Evolutionary conservation across 1,140 invertebrate species (phyloP).

Genomic region (Rhopalosiphum padi): DNA sequence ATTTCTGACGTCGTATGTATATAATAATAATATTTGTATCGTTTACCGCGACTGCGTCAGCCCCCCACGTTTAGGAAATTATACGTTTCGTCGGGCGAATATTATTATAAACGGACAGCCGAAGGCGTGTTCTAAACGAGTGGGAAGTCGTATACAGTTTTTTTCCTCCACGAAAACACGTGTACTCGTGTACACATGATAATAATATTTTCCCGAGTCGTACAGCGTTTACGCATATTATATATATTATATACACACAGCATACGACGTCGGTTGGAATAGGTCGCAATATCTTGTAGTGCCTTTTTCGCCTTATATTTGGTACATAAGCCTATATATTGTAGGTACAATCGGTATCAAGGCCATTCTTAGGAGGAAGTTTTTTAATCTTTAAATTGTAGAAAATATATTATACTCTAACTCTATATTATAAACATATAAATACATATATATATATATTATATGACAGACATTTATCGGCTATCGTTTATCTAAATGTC

Average conservation of each 20-base stretch:
- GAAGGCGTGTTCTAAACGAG: slow-evolving; percentile 24
- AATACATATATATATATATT: too few relatives aligned
- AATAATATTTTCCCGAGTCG: neutral
- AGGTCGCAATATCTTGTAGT: neutral
- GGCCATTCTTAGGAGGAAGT: neutral
- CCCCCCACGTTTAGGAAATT: slow-evolving; percentile 40
- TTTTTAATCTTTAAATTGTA: neutral
- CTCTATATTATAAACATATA: too few relatives aligned
- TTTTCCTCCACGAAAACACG: slow-evolving; percentile 18
- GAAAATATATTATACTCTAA: neutral
- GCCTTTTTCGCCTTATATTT: neutral
- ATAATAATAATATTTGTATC: neutral
- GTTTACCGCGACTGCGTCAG: neutral
- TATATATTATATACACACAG: too few relatives aligned
- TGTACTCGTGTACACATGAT: slow-evolving; percentile 1
- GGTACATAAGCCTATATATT: neutral
- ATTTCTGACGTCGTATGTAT: neutral
- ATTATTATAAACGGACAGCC: slow-evolving; percentile 27
- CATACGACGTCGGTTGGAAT: slow-evolving; percentile 1
- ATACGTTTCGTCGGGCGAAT: slow-evolving; percentile 34
- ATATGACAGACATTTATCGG: too few relatives aligned
- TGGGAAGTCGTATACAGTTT: slow-evolving; percentile 21
- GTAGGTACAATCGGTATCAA: neutral
- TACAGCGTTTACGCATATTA: neutral
- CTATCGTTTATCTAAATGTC: neutral